Evolutionary conservation across 2,888 invertebrate genomes (phyloP).

Genomic region (Eupithecia exiguata): DNA sequence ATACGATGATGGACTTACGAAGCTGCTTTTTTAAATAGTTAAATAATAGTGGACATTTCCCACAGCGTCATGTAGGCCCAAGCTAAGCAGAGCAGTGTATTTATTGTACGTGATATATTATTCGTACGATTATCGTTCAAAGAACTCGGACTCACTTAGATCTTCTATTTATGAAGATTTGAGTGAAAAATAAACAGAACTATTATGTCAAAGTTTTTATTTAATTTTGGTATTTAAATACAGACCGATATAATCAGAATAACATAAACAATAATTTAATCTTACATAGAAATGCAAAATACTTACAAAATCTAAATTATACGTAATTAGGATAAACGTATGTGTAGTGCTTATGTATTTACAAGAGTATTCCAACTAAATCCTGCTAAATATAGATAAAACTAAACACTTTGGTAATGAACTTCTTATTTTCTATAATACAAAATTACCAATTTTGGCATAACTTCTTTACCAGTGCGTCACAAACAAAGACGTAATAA

Average conservation of each 20-base stretch:
- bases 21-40: no score
- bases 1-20: no score
- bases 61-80: no score
- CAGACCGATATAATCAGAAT: conserved; percentile 48
- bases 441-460: conserved; percentile 21
- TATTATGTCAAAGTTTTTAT: conserved; percentile 20
- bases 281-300: conserved; percentile 54
- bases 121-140: no score
- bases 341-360: conserved; percentile 29
- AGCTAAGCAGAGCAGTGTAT: no score
- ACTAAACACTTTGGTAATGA: conserved; percentile 34
- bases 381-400: conserved; percentile 16
- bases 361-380: conserved; percentile 44
- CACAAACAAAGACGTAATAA: conserved; percentile 12
- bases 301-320: conserved; percentile 24
- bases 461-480: not conserved
- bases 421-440: conserved; percentile 33
- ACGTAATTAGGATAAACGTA: conserved; percentile 13
- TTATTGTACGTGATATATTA: no score
- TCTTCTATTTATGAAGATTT: not conserved
- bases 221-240: conserved; percentile 48
- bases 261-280: conserved; percentile 49
- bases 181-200: not conserved
- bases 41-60: no score
- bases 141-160: no score